These are phyloP conservation scores for Odobenus rosmarus DNA, from an alignment of 2,113 vertebrate genomes.

Conservation along the genomic window DNA sequence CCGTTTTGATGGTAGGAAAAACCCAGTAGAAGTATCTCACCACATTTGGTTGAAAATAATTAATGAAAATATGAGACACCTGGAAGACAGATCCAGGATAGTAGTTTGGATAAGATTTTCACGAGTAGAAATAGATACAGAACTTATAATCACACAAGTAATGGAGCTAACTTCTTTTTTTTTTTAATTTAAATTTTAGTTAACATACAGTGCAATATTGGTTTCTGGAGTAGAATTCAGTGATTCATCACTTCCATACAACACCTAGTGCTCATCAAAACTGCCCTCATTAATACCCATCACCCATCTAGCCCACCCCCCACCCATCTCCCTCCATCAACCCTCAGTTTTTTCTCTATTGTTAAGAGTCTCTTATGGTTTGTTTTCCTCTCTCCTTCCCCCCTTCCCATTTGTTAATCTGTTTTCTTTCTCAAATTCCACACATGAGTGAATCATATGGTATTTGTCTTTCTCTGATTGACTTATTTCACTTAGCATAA, in stretches of 20 bases:
- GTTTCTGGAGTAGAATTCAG: not conserved
- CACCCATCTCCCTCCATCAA: no score
- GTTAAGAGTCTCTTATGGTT: no score
- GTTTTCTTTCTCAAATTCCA: no score
- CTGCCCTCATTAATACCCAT: no score
- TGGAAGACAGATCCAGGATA: not conserved
- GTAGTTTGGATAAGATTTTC: not conserved
- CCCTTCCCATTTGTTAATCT: no score
- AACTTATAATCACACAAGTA: not conserved
- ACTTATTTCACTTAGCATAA: no score
- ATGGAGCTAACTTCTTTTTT: not conserved
- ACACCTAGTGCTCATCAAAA: no score
- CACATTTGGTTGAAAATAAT: not conserved
- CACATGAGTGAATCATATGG: no score
- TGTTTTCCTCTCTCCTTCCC: no score
- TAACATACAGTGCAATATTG: not conserved
- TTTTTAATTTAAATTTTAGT: not conserved
- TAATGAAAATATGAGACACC: not conserved
- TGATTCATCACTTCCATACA: not conserved
- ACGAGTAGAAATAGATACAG: not conserved
- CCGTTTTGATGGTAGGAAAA: not conserved
- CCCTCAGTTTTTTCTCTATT: no score
- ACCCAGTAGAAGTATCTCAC: not conserved
- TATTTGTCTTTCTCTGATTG: no score
- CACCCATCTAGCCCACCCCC: no score